Evolutionary conservation across 1,140 invertebrate genomes (phyloP), one percentile per base, ranked within the genome.

Genomic region (Eumeta japonica): DNA sequence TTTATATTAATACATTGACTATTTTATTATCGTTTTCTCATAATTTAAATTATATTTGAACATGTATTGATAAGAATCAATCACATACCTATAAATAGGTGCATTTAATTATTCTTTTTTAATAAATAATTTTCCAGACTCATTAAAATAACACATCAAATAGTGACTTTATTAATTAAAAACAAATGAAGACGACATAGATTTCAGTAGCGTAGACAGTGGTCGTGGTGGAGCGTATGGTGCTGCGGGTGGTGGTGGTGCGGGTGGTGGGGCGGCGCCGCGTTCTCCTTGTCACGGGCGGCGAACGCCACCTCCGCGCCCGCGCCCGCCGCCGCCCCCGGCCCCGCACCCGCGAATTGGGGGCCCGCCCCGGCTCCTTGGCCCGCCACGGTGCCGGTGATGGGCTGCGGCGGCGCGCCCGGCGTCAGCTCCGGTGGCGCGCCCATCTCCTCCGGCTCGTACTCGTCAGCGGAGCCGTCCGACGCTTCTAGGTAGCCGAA

Each of bases 401-500:
- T 70, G 50, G 54, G 58, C 46, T 35, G 41, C 35, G 46, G 39
- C 12, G 40, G 41, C 41, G 19, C 37, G 30, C 35, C 29, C 32
- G 38, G 35, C 10, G 16, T 50, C 30, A 46, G 24, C 24, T 17
- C 45, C 35, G 37, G 24, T 20, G 43, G n/a, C n/a, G n/a, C n/a
- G n/a, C n/a, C n/a, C n/a, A 43, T 34, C 16, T 35, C 39, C 39
- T 59, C 45, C 44, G 48, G 35, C 45, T 61, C 61, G 57, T 68
- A 72, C 46, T 74, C 70, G 54, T 73, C 75, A 41, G 77, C 78
- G 1, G 79, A 81, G 13, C 77, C 77, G 62, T 81, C 80, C 18
- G 76, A 79, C 10, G 78, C 79, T 52, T 81, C 79, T 64, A 81
- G 71, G 61, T 82, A 81, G 15, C 77, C 79, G 58, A 81, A 81